Percentiles rank a stretch among this genome's conserved stretches.
Evolutionary conservation across 1,140 invertebrate species (phyloP).

Genomic region (Paraescarpia echinospica): DNA sequence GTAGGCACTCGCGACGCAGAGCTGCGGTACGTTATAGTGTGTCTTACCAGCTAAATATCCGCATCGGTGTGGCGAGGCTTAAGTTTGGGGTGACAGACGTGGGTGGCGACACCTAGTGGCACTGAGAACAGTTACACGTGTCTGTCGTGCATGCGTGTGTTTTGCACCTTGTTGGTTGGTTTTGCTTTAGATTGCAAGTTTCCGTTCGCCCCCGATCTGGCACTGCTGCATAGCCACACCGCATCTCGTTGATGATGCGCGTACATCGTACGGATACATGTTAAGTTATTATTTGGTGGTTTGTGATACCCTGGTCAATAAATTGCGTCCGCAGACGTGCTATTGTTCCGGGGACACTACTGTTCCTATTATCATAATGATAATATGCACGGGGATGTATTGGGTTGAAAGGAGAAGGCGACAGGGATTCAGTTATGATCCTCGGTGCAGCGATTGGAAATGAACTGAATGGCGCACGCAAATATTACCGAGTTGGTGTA

Average conservation of each 20-base stretch:
- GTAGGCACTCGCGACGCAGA: background rate
- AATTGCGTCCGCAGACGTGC: background rate
- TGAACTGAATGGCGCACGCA: background rate
- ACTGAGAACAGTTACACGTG: background rate
- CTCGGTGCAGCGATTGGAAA: background rate
- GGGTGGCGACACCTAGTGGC: background rate
- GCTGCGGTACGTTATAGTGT: background rate
- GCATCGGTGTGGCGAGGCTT: background rate
- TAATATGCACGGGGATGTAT: background rate
- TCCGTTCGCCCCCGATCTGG: background rate
- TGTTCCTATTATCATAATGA: background rate
- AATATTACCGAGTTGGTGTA: background rate
- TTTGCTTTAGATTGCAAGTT: conserved; percentile 1
- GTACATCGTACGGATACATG: background rate
- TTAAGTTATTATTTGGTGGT: conserved; percentile 1
- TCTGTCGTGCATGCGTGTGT: background rate
- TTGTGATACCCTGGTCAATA: background rate
- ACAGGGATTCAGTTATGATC: background rate
- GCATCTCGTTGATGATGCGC: background rate
- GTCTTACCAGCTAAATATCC: background rate
- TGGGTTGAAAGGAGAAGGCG: background rate
- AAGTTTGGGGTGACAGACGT: background rate
- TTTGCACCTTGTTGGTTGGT: background rate
- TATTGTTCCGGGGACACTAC: background rate
- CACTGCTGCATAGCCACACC: background rate